Base-by-base conservation (phyloP, 2,888 invertebrate species). In the Falcaria lacertinaria region DNA sequence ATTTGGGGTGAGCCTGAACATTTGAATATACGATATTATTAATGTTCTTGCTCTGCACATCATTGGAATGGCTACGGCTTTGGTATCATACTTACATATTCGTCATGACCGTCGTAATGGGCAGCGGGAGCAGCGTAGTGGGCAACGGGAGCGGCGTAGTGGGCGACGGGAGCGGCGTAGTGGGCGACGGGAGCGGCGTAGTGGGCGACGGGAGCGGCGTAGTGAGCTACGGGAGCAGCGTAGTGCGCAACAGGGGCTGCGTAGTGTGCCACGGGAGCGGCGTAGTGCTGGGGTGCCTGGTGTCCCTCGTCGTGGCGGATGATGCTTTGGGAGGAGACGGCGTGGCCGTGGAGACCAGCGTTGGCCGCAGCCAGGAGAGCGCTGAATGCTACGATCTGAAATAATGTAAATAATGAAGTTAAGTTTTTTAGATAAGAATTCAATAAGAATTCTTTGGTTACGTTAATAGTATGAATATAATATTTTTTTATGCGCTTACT, bases 331-430 rank as follows among this genome's bases (percentile, higher is more conserved):
- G 75, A 78, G 8, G 83, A 83, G 38, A 78, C 69, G 42, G 80
- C 43, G 47, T 34, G 56, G 33, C 71, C 74, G 32, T 62, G 76
- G 32, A 87, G 66, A 32, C 90, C 90, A 35, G 90, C 90, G 54
- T 74, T 84, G 48, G 86, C 83, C 13, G 89, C 72, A 22, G 80
- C 77, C 71, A 90, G 52, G 43, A 90, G 51, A 37, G 75, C 77
- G 46, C 79, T 66, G 49, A 90, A 60, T 44, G 82, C 73, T 57
- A 89, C 50, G 50, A 87, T 80, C 90, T 90, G 65, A 53, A 39
- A 69, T 52, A 48, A 15, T 34, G 3, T 13, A 2, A 22, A 22
- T 22, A n/a, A n/a, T n/a, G n/a, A n/a, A n/a, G n/a, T 19, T 19
- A 19, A 19, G 6, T 4, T 4, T 19, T 4, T 19, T 3, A 19